Base-by-base conservation (phyloP, 2,888 invertebrate species). In the Aphrophora alni region DNA sequence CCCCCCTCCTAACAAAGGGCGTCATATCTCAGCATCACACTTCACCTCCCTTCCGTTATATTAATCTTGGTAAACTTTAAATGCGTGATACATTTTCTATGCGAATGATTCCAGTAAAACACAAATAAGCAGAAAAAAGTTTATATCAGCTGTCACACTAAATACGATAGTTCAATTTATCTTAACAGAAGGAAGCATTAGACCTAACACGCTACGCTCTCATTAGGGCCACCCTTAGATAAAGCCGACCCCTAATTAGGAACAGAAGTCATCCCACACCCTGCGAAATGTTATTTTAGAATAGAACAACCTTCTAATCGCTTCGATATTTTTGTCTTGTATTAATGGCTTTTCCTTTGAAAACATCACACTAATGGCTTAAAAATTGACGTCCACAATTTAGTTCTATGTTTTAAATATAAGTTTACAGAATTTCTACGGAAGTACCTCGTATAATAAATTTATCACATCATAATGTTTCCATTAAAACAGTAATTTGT, bases 11-110 rank as follows among this genome's bases (percentile, higher is more conserved):
- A 17, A n/a, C n/a, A 59, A 59, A 21, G 59, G 59, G 59, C n/a
- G 59, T 59, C 59, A 59, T 59, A 59, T 59, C 59, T 59, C 59
- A 59, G 59, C 59, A 59, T 59, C 59, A 21, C 59, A 59, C 59
- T 59, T 59, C 59, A 10, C 0, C 59, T 14, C 59, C 59, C 21
- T 44, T 44, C 10, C 59, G 33, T 21, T 3, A n/a, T 21, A 59
- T 59, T 21, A 21, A 59, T 59, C 59, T 59, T 59, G n/a, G 59
- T 21, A 21, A 59, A 59, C 59, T 59, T 21, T 59, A 21, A 59
- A 59, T 59, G 59, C 59, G 59, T 59, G 59, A 59, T 59, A 59
- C 59, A 59, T 59, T 59, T 59, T 59, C 59, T 59, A 59, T 59
- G 59, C 59, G 59, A 59, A 59, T 59, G 59, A 59, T 59, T 59